Conservation (phyloP, 2,888 invertebrate species). For the Eustalomyia histrio region DNA sequence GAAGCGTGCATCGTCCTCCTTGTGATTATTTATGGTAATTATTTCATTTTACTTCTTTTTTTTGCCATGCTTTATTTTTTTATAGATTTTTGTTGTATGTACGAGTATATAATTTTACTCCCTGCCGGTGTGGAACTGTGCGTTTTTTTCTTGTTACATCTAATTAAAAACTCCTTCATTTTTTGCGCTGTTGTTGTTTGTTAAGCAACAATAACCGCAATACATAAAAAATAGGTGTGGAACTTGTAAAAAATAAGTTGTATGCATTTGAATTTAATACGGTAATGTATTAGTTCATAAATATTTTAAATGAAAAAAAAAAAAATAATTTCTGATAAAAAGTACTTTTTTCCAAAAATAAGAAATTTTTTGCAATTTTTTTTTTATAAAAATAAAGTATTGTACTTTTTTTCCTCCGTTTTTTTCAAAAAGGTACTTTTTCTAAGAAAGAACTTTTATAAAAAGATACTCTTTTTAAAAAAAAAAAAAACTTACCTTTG, state of each 20-base stretch:
- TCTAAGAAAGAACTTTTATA: no score
- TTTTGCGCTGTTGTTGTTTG: background rate
- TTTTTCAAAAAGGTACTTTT: no score
- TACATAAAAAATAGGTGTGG: background rate
- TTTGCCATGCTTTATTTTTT: constrained; percentile 9
- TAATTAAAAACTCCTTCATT: constrained; percentile 53
- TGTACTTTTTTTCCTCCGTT: no score
- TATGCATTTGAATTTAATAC: background rate
- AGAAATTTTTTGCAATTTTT: no score
- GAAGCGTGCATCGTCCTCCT: constrained; percentile 25
- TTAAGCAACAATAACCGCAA: background rate
- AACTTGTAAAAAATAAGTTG: constrained; percentile 6
- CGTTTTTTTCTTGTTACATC: constrained; percentile 11
- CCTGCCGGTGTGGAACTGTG: background rate
- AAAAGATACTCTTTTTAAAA: no score
- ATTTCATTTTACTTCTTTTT: constrained; percentile 37
- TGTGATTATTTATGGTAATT: constrained; percentile 62
- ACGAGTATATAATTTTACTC: background rate
- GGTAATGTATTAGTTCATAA: no score
- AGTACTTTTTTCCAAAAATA: no score
- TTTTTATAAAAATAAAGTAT: no score
- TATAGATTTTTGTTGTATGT: background rate
- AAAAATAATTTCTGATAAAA: no score
- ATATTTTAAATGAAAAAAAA: no score
- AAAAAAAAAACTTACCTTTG: no score